Evolutionary conservation across 2,113 vertebrate species (phyloP), one percentile per base, ranked within the genome.

Genomic region (Lynx canadensis): DNA sequence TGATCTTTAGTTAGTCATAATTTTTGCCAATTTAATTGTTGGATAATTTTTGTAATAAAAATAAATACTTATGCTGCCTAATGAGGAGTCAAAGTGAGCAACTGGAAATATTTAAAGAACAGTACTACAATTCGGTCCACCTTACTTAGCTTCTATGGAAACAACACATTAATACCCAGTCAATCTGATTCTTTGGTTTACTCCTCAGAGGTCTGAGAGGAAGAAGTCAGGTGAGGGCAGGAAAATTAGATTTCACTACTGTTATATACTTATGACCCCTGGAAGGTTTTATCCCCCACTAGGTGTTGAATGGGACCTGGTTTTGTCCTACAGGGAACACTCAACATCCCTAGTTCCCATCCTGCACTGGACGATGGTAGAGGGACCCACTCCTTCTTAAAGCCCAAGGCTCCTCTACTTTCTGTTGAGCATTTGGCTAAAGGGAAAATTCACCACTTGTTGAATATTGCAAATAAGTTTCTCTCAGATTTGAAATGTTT

Each of bases 1-100:
- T 94, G 85, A 95, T 98, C 45, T 94, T 96, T 63, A 92, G 71
- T 97, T 79, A 52, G 65, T 82, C 71, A 91, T 82, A 86, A 93
- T 96, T 96, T 95, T 98, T 98, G 55, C 92, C 65, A 86, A 80
- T 71, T 96, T 92, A 95, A 95, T 91, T 97, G 93, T 88, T 89
- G 80, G 57, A 69, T 94, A 57, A 87, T 91, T 83, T 97, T 73
- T 93, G 78, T 91, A 60, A 73, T 82, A 55, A 91, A 95, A 92
- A 82, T 48, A 95, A 86, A 97, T 97, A 91, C 81, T 97, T 82
- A 93, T 82, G 83, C 21, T 96, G 60, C 33, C 50, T 45, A 88
- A 14, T 29, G n/a, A 68, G 50, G 71, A 73, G n/a, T 82, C 60
- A 66, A 23, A 50, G 4, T 55, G 36, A 95, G 21, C 41, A 90